Percentiles rank a stretch among this genome's conserved stretches.
These are phyloP conservation scores for Chelon labrosus DNA, from an alignment of 2,797 vertebrate genomes.

Conservation along the genomic window DNA sequence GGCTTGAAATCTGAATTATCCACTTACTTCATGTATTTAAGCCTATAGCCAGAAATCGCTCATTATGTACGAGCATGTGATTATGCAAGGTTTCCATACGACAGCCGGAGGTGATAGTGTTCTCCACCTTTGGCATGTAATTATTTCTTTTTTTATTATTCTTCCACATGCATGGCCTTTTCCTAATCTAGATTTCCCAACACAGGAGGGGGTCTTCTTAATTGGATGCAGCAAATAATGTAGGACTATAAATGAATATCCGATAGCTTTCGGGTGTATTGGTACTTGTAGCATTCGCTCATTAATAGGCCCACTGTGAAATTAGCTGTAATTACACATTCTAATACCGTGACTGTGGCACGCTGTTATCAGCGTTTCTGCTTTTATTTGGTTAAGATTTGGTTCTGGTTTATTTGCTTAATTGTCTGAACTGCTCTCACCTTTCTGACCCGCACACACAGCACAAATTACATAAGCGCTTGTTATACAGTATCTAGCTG, in stretches of 20 bases:
- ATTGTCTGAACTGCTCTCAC: conserved; percentile 22
- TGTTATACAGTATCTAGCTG: background rate
- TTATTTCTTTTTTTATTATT: conserved; percentile 27
- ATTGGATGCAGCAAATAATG: conserved; percentile 58
- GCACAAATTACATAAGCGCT: background rate
- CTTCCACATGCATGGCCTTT: conserved; percentile 16
- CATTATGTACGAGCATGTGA: conserved; percentile 15
- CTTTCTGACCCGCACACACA: conserved; percentile 16
- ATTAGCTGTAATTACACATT: conserved; percentile 41
- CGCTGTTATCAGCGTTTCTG: conserved; percentile 27
- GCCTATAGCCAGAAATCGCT: conserved; percentile 27
- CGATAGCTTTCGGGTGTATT: conserved; percentile 36
- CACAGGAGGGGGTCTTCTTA: conserved; percentile 52
- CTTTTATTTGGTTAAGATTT: conserved; percentile 19
- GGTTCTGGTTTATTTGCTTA: conserved; percentile 29
- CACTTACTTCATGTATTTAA: conserved; percentile 16
- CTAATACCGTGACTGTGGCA: conserved; percentile 16
- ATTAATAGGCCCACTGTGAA: conserved; percentile 58
- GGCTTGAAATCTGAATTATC: conserved; percentile 23
- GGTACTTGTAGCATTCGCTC: conserved; percentile 32
- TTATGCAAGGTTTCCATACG: conserved; percentile 8
- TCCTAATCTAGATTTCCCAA: conserved; percentile 23
- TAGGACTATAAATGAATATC: conserved; percentile 32
- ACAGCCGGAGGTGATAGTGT: conserved; percentile 34
- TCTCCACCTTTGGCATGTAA: conserved; percentile 43